Evolutionary conservation across 1,140 invertebrate species (phyloP), one percentile per base, ranked within the genome.

Genomic region (Paralvinella palmiformis): DNA sequence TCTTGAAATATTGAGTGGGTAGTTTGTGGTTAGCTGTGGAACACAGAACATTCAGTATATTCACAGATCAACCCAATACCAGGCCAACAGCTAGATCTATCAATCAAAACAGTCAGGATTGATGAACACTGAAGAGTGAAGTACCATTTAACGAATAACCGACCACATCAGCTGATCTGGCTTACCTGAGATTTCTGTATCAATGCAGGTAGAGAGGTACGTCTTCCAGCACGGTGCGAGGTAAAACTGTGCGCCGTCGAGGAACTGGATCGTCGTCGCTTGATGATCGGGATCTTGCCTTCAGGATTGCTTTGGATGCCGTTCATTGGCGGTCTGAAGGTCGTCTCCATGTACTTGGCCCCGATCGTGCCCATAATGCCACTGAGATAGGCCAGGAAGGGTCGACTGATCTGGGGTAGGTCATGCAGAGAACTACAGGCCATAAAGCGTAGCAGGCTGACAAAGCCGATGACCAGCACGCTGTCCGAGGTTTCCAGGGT

Each of bases 151-250:
- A n/a, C n/a, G n/a, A n/a, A n/a, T n/a, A n/a, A n/a, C n/a, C n/a
- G n/a, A n/a, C n/a, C n/a, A n/a, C n/a, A n/a, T n/a, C n/a, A n/a
- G n/a, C n/a, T n/a, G n/a, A n/a, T n/a, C n/a, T n/a, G n/a, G 65
- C 72, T 70, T 68, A 79, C 77, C 75, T 77, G 76, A 64, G 69
- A 73, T 68, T 78, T 79, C 67, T 77, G 76, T 55, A 78, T 78
- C 44, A 81, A 69, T 7, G 77, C 77, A 33, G 79, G 79, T 57
- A 81, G 69, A 15, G 79, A 81, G 17, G 77, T 80, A 27, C 79
- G 67, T 48, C 79, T 66, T 24, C 66, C 66, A 22, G 48, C 29
- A 0, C 69, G 13, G 59, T 73, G 70, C 33, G 72, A 67, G 29
- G 75, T 68, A 59, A 76, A 78, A 31, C 71, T 67, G 65, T 78